A percentile compares a stretch with the other conserved stretches of the same genome.
Evolutionary conservation across 2,113 vertebrate genomes (phyloP).

Genomic region (Callaeas wilsoni): DNA sequence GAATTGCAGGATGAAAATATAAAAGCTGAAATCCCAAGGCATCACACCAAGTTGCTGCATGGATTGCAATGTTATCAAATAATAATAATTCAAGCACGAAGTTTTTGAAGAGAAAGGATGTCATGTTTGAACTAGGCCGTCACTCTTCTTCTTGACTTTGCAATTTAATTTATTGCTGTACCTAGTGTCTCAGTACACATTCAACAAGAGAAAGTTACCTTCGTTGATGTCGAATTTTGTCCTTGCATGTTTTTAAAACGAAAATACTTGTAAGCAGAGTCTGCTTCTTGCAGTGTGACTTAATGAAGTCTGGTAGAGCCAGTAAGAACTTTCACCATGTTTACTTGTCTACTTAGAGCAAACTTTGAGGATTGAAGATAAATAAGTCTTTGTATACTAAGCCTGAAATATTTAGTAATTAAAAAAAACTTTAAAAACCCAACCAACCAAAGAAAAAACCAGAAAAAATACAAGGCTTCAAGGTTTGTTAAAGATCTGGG

Average conservation of each 20-base stretch:
- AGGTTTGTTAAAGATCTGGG: neutral
- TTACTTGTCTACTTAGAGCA: neutral
- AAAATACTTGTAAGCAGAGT: neutral
- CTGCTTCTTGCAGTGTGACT: neutral
- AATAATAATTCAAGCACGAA: neutral
- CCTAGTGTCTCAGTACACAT: neutral
- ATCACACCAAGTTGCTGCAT: neutral
- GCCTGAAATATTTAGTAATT: neutral
- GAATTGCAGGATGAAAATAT: no score
- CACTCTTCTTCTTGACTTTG: neutral
- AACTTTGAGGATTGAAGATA: neutral
- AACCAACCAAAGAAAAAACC: neutral
- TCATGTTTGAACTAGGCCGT: neutral
- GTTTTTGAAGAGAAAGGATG: neutral
- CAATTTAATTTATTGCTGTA: neutral
- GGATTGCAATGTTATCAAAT: neutral
- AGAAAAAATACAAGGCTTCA: neutral
- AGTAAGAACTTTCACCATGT: neutral
- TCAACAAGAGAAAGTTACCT: neutral
- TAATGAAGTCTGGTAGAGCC: neutral
- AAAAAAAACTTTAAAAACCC: neutral
- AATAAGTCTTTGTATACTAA: neutral
- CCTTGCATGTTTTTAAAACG: neutral
- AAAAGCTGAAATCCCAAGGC: no score
- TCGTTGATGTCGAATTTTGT: neutral